Base-by-base conservation (phyloP, 2,888 invertebrate species). In the Eumerus sabulonum region DNA sequence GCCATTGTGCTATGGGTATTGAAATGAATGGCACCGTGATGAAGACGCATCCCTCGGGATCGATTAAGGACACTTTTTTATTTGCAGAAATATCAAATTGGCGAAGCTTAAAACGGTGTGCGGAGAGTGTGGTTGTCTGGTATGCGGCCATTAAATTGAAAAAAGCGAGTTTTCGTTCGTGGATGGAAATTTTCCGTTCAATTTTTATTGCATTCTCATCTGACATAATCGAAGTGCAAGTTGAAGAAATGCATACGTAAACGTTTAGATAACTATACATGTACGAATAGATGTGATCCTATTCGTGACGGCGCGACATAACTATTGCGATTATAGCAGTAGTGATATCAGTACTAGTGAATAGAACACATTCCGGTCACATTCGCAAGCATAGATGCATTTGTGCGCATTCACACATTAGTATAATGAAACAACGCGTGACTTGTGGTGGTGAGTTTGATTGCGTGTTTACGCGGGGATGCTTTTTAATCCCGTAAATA, bases 141-240 rank as follows among this genome's bases (percentile, higher is more conserved):
- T 48, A 54, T 12, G 27, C 45, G 47, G 60, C 53, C 48, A 67
- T 56, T 56, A 67, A 56, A 74, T 68, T 62, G 56, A 50, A 74
- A 50, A 74, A 74, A 44, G 56, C 62, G 38, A 54, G 68, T 56
- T 74, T 73, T 40, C 50, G 50, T 73, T 40, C 50, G 50, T 50
- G 50, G 45, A 27, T 62, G 4, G 60, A 68, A 56, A 50, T 68
- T 54, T 74, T 38, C 60, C 18, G 50, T 68, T 56, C 60, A 67
- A 56, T 62, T 74, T 73, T 74, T 74, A 74, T 74, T 62, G 68
- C 68, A 68, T 62, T 74, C 50, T 68, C 68, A 74, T 74, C 62
- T 56, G 27, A 44, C 45, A 50, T 67, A 74, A 68, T 50, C 38
- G 67, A 68, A 68, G 54, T 56, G 60, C 74, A 74, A 68, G 60